phyloP scores from a whole-genome alignment of 2,888 invertebrate genomes.

The Epirrhoe alternata region DNA sequence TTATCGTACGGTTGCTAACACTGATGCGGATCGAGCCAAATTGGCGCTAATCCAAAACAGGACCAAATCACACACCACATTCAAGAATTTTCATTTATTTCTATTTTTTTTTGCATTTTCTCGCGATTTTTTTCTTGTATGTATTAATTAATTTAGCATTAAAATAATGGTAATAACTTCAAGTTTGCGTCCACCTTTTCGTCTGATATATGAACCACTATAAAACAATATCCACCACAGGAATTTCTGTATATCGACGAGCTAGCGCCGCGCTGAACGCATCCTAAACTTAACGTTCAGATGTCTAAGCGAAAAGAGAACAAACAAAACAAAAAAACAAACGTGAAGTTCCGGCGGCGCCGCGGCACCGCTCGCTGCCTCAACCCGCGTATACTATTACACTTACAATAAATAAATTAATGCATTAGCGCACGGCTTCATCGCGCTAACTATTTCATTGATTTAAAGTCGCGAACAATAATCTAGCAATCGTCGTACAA shows the following conservation, averaged over 20 bases:
- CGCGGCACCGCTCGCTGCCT: conserved; percentile 49
- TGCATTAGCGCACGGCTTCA: conserved; percentile 48
- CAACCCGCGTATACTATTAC: conserved; percentile 40
- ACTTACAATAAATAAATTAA: conserved; percentile 61
- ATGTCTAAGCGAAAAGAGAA: conserved; percentile 80
- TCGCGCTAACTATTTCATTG: conserved; percentile 52
- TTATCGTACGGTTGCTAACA: no score
- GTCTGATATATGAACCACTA: conserved; percentile 66
- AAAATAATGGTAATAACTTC: conserved; percentile 82
- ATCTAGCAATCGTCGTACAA: conserved; percentile 46
- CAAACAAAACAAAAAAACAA: conserved; percentile 81
- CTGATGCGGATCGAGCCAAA: no score
- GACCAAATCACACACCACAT: conserved; percentile 82
- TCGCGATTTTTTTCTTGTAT: conserved; percentile 67
- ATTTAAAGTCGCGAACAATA: conserved; percentile 51
- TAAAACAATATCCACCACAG: conserved; percentile 67
- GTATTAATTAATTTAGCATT: conserved; percentile 84
- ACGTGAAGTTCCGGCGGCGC: conserved; percentile 70
- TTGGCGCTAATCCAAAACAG: conserved; percentile 54
- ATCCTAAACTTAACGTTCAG: conserved; percentile 64
- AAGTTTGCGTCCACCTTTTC: conserved; percentile 79
- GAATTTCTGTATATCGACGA: conserved; percentile 66
- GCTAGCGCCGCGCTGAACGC: conserved; percentile 63
- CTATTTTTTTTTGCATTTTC: conserved; percentile 76
- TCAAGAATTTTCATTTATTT: conserved; percentile 83